Evolutionary conservation across 2,113 vertebrate species (phyloP), one percentile per base, ranked within the genome.

Genomic region (Tangachromis dhanisi): DNA sequence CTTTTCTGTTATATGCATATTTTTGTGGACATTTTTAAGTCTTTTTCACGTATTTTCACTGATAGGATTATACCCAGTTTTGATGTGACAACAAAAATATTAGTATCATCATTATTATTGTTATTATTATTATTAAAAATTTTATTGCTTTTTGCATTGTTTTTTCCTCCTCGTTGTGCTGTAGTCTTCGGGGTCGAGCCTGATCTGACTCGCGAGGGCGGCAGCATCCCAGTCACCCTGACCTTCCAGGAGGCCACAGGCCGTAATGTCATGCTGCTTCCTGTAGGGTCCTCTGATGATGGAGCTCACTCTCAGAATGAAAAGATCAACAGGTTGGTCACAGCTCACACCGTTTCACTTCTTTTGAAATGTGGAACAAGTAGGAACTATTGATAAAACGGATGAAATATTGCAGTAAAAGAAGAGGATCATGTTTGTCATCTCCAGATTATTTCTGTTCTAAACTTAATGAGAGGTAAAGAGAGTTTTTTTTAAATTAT

Each of bases 301-400:
- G 98, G 98, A 0, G 99, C 99, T 19, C 99, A 99, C 93, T 99
- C 99, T 12, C 99, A 99, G 95, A 99, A 99, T 33, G 99, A 99
- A 88, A 99, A 99, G 87, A 73, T 99, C 80, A 99, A 99, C 95
- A 97, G 98, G 99, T 99, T 93, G 5, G 14, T 81, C 40, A 17
- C 12, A 49, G 4, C 24, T 3, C 13, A 49, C 10, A n/a, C 4
- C 2, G 1, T 24, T 33, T 29, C 2, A 10, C 19, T 10, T 79
- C 5, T 5, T 85, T 79, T 84, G 19, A 57, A 40, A 16, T 7
- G 13, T 79, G 3, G 0, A n/a, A 7, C 31, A 1, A 35, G 11
- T 66, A 21, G 61, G 19, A 38, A 66, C 16, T 63, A 7, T 66
- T 8, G 31, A 11, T 13, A 38, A 14, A 38, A 24, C 0, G 2